Conservation (phyloP, 2,888 invertebrate genomes). For the Parasteatoda lunata region DNA sequence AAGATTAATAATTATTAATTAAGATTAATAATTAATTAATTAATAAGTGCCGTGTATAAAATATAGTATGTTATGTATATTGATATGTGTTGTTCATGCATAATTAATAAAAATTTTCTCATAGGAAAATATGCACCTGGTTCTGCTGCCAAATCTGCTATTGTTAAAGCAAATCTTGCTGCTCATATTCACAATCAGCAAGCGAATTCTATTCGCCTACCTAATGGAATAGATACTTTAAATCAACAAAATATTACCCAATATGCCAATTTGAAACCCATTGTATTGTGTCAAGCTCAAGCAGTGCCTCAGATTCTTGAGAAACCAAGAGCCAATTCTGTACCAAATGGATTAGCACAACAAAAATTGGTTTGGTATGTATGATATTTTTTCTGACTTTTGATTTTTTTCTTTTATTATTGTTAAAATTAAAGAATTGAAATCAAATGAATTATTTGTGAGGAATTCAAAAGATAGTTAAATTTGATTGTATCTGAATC, state of each 20-base stretch:
- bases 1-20: conserved; percentile 4
- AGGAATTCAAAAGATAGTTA: too few species aligned
- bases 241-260: conserved; percentile 49
- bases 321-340: conserved; percentile 66
- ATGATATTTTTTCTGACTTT: neutral
- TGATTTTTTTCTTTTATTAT: neutral
- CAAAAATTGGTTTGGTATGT: conserved; percentile 70
- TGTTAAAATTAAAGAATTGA: neutral
- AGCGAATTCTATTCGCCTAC: conserved; percentile 25
- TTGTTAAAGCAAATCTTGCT: conserved; percentile 70
- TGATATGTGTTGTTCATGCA: too few species aligned
- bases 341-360: conserved; percentile 70
- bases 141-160: conserved; percentile 55
- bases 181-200: conserved; percentile 70
- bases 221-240: conserved; percentile 25
- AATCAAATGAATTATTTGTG: neutral
- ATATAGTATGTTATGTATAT: too few species aligned
- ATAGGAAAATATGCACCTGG: conserved; percentile 55
- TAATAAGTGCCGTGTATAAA: too few species aligned
- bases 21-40: too few species aligned
- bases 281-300: conserved; percentile 53
- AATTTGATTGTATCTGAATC: too few species aligned
- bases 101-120: too few species aligned
- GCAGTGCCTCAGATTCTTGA: conserved; percentile 39
- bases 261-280: conserved; percentile 39